Percentiles rank a stretch among this genome's conserved stretches.
Conservation (phyloP, 2,888 invertebrate genomes). For the Eupelmus urozonus region DNA sequence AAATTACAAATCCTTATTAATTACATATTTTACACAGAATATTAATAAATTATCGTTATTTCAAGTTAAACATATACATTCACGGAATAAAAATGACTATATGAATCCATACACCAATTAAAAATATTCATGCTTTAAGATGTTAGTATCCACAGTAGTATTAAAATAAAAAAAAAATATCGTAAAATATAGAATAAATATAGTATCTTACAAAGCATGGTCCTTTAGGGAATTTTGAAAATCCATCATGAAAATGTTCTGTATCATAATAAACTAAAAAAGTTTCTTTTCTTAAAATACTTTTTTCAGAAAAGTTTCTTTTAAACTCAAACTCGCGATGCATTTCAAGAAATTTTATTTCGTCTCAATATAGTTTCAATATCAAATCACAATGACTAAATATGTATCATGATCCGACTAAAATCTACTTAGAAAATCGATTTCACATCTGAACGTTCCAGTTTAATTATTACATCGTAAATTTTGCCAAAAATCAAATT, state of each 20-base stretch:
- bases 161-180: conserved; percentile 16
- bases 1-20: neutral
- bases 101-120: conserved; percentile 44
- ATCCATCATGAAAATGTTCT: conserved; percentile 8
- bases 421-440: too few species aligned
- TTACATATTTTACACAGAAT: conserved; percentile 18
- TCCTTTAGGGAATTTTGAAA: conserved; percentile 13
- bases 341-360: too few species aligned
- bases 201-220: conserved; percentile 34
- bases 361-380: too few species aligned
- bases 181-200: neutral
- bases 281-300: neutral
- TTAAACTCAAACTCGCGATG: neutral
- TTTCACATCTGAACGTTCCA: too few species aligned
- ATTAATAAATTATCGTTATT: conserved; percentile 10
- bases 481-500: too few species aligned
- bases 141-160: conserved; percentile 40
- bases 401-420: too few species aligned
- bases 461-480: too few species aligned
- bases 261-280: neutral
- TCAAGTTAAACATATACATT: conserved; percentile 19
- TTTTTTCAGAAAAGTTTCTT: conserved; percentile 15
- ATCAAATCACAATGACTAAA: too few species aligned
- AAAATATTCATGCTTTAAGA: conserved; percentile 45
- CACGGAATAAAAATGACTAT: conserved; percentile 14